Evolutionary conservation across 2,113 vertebrate species (phyloP), one percentile per base, ranked within the genome.

Genomic region (Dicentrarchus labrax): DNA sequence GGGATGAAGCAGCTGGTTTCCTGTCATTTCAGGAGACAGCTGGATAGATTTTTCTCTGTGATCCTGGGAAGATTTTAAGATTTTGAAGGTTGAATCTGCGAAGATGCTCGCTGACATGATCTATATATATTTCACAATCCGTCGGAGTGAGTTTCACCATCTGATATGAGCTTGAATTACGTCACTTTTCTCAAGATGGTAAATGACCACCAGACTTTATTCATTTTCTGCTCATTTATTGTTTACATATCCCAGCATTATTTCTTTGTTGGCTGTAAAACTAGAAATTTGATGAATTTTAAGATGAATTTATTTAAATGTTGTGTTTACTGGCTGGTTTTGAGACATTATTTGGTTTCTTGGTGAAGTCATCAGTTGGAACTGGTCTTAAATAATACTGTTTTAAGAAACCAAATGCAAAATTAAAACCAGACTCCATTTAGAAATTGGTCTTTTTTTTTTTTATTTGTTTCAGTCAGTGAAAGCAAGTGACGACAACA

Each of bases 1-100:
- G 82, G 68, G 82, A 78, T 6, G 4, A 57, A 79, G 65, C 77
- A 66, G 43, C 72, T 80, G 77, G 6, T 59, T 70, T 60, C 13
- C 57, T 65, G 39, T 50, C 24, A 17, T 10, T 30, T 5, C 5
- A 11, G 4, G 21, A 69, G n/a, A 56, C 82, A 74, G 54, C 76
- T 84, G 70, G 22, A 62, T 2, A 10, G 47, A 48, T 68, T 47
- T 64, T 30, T 50, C 56, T 12, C 51, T 0, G 16, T 59, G 36
- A 60, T 72, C 60, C 51, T 36, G 16, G 43, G 60, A 30, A 62
- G 62, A 75, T 43, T 39, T 70, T 0, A 62, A 70, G 72, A 43
- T 57, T 43, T 70, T n/a, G 7, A 8, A 21, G 71, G 70, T 68
- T 78, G 56, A 68, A 80, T 16, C 71, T 0, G 16, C 19, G 36